Evolutionary conservation across 2,888 invertebrate species (phyloP).

Genomic region (Conistra vaccinii): DNA sequence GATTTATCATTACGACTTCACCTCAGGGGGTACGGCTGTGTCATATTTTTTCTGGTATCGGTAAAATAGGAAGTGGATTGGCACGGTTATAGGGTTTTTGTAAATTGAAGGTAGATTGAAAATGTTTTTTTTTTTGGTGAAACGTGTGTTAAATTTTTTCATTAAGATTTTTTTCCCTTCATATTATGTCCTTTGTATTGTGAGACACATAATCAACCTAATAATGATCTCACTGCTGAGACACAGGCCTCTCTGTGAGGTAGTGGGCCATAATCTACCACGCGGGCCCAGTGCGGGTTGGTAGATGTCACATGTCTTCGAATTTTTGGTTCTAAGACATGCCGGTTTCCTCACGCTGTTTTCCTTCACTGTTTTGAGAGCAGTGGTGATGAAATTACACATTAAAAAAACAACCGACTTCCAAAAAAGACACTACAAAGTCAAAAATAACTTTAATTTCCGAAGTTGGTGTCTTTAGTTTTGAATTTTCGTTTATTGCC

Average conservation of each 20-base stretch:
- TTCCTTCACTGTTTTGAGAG: too few species aligned
- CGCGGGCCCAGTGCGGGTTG: too few species aligned
- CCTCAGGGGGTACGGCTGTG: slow-evolving; percentile 54
- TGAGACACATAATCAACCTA: not conserved
- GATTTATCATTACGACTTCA: slow-evolving; percentile 66
- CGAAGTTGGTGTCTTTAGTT: too few species aligned
- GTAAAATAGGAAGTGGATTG: slow-evolving; percentile 36
- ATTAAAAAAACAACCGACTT: too few species aligned
- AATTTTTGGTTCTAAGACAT: not conserved
- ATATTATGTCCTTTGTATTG: not conserved
- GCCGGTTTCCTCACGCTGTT: too few species aligned
- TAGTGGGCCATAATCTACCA: not conserved
- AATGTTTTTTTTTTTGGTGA: slow-evolving; percentile 1
- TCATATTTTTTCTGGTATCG: slow-evolving; percentile 60
- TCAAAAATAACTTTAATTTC: too few species aligned
- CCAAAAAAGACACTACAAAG: too few species aligned
- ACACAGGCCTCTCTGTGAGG: not conserved
- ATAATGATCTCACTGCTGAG: not conserved
- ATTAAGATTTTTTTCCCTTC: too few species aligned
- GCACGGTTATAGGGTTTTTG: slow-evolving; percentile 1
- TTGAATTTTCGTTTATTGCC: too few species aligned
- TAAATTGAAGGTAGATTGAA: slow-evolving; percentile 1
- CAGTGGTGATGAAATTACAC: too few species aligned
- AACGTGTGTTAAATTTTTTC: accelerated
- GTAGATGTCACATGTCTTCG: not conserved